These are phyloP conservation scores for Asbolus verrucosus DNA, from an alignment of 1,140 invertebrate genomes.

Conservation along the genomic window DNA sequence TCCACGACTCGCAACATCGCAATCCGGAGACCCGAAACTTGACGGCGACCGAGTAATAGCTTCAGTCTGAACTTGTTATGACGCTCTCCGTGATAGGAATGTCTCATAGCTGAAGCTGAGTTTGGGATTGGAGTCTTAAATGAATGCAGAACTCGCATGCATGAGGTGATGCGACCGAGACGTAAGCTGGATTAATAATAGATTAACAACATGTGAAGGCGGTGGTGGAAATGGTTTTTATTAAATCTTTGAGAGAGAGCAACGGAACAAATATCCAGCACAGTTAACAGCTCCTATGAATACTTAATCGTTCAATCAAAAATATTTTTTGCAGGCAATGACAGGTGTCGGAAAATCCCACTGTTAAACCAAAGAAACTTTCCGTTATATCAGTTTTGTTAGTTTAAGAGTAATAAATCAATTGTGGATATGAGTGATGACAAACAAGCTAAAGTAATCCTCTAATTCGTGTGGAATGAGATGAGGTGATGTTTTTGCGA, in stretches of 20 bases:
- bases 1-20: conserved; percentile 44
- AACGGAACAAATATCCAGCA: background rate
- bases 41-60: conserved; percentile 53
- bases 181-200: conserved; percentile 34
- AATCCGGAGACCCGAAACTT: conserved; percentile 46
- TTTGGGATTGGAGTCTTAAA: conserved; percentile 31
- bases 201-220: conserved; percentile 24
- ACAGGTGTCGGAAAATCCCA: background rate
- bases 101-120: conserved; percentile 39
- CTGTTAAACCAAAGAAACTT: conserved; percentile 11
- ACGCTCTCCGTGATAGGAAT: conserved; percentile 52
- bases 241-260: background rate
- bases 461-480: conserved; percentile 54
- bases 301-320: background rate
- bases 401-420: conserved; percentile 54
- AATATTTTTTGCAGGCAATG: background rate
- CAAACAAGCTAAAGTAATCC: conserved; percentile 59
- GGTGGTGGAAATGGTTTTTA: conserved; percentile 4
- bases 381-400: conserved; percentile 23
- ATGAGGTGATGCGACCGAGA: conserved; percentile 33
- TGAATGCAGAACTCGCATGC: conserved; percentile 31
- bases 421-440: conserved; percentile 57
- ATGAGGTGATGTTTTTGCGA: conserved; percentile 61
- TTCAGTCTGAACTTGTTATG: conserved; percentile 56
- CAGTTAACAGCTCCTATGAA: background rate